These are phyloP conservation scores for Penaeus japonicus DNA, from an alignment of 1,140 invertebrate species.

Conservation along the genomic window DNA sequence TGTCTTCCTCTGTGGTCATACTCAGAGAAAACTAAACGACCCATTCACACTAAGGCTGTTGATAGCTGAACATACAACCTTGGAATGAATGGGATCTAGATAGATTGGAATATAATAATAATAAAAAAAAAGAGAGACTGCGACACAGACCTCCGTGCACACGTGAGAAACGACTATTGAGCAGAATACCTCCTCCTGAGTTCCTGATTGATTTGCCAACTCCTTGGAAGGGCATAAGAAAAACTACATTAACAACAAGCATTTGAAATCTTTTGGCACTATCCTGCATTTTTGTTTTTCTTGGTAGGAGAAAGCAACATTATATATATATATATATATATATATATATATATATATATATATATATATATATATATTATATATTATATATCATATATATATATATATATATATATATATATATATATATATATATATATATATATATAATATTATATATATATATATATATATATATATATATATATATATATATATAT, in stretches of 20 bases:
- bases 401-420: too few relatives aligned
- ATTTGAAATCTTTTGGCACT: background rate
- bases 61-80: background rate
- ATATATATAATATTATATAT: too few relatives aligned
- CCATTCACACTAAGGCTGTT: background rate
- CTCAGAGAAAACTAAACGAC: too few relatives aligned
- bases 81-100: background rate
- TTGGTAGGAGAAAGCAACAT: too few relatives aligned
- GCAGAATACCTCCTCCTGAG: background rate
- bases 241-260: slow-evolving; percentile 43
- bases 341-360: too few relatives aligned
- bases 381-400: too few relatives aligned
- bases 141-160: slow-evolving; percentile 1
- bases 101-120: background rate
- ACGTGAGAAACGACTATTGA: slow-evolving; percentile 3
- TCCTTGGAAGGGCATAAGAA: slow-evolving; percentile 19
- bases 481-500: too few relatives aligned
- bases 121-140: background rate
- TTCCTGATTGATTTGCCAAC: background rate
- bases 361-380: too few relatives aligned
- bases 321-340: too few relatives aligned
- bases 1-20: too few relatives aligned
- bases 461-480: too few relatives aligned
- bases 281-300: background rate
- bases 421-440: too few relatives aligned